Conservation (phyloP, 1,140 invertebrate species). For the Pantala flavescens region DNA sequence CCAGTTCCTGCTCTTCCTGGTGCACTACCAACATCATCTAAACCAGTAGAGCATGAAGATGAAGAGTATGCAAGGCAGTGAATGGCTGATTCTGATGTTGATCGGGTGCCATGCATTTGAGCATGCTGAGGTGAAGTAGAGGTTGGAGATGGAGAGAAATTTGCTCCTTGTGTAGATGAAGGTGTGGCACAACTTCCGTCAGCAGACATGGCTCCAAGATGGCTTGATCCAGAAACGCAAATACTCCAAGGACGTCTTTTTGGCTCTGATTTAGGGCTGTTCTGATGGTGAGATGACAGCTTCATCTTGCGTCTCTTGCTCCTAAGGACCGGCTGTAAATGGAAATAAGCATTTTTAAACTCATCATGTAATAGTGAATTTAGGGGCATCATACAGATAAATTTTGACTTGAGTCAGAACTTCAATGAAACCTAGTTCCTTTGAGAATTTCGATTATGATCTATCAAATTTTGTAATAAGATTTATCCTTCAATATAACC, state of each 20-base stretch:
- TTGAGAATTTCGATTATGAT: too few relatives aligned
- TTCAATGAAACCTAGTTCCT: too few relatives aligned
- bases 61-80: background rate
- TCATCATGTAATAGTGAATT: too few relatives aligned
- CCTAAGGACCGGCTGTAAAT: background rate
- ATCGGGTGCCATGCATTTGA: background rate
- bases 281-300: background rate
- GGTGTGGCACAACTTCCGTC: background rate
- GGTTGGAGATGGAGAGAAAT: background rate
- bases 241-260: background rate
- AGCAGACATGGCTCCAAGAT: background rate
- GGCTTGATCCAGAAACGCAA: background rate
- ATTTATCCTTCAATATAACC: too few relatives aligned
- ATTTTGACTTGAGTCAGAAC: too few relatives aligned
- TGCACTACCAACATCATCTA: background rate
- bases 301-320: background rate
- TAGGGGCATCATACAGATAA: too few relatives aligned
- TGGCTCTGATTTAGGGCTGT: background rate
- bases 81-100: background rate
- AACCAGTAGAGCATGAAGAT: background rate
- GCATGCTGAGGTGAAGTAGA: background rate
- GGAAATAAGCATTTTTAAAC: background rate
- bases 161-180: background rate
- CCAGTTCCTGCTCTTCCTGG: background rate
- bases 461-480: too few relatives aligned